phyloP scores from a whole-genome alignment of 2,888 invertebrate genomes.

The Tetropium fuscum region DNA sequence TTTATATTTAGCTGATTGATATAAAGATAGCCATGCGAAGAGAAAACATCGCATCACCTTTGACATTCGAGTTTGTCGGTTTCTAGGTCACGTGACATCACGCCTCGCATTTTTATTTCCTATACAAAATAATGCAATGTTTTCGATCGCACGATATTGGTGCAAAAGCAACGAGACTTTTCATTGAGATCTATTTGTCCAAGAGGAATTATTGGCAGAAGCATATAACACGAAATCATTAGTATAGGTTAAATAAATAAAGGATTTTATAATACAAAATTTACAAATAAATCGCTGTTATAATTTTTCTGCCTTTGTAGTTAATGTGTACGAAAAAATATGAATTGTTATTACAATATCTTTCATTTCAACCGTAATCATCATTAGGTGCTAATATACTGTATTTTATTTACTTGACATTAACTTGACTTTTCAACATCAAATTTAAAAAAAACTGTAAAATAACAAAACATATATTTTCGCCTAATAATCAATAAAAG shows the following conservation, averaged over 20 bases:
- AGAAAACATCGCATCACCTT: slow-evolving; percentile 49
- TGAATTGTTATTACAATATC: slow-evolving; percentile 8
- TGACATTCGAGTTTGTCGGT: slow-evolving; percentile 39
- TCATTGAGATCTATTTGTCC: slow-evolving; percentile 56
- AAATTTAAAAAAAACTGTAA: neutral
- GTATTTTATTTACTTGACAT: slow-evolving; percentile 6
- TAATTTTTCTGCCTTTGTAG: slow-evolving; percentile 19
- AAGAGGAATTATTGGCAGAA: slow-evolving; percentile 45
- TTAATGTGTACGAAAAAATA: slow-evolving; percentile 17
- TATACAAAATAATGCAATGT: slow-evolving; percentile 34
- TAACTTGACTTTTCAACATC: neutral
- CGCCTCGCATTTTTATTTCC: slow-evolving; percentile 17
- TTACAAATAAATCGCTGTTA: slow-evolving; percentile 43
- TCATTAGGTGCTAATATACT: slow-evolving; percentile 2
- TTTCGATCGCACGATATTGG: slow-evolving; percentile 30
- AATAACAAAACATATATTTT: slow-evolving; percentile 13
- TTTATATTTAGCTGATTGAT: slow-evolving; percentile 30
- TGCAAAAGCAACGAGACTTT: slow-evolving; percentile 33
- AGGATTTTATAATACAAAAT: slow-evolving; percentile 40
- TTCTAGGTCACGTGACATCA: slow-evolving; percentile 42
- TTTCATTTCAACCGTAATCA: neutral
- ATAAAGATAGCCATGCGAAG: slow-evolving; percentile 43
- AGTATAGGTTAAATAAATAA: slow-evolving; percentile 39
- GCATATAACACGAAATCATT: slow-evolving; percentile 37
- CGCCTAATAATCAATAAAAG: slow-evolving; percentile 43